Evolutionary conservation across 1,140 invertebrate genomes (phyloP).

Genomic region (Drosophila novamexicana): DNA sequence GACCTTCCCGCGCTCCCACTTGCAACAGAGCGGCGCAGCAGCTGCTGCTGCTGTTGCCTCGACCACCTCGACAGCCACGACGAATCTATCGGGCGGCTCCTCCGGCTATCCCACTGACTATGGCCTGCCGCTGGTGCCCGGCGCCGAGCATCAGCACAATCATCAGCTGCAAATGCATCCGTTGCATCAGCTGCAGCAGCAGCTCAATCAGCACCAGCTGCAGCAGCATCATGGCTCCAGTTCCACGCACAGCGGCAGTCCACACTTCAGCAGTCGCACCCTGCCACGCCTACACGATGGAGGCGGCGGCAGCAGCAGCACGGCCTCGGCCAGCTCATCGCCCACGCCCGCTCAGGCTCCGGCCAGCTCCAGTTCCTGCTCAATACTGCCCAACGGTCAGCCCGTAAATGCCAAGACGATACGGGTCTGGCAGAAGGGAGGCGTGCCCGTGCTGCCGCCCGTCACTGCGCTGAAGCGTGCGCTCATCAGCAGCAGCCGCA

Average conservation of each 20-base stretch:
- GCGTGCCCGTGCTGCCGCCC: constrained; percentile 91
- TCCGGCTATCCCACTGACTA: constrained; percentile 91
- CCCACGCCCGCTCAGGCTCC: constrained; percentile 32
- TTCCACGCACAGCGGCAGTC: constrained; percentile 66
- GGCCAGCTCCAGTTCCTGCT: constrained; percentile 63
- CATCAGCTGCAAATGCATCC: constrained; percentile 80
- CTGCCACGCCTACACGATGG: constrained; percentile 73
- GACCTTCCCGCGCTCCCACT: constrained; percentile 85
- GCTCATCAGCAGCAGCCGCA: constrained; percentile 90
- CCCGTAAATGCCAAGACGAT: constrained; percentile 90
- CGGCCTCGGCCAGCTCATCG: constrained; percentile 50
- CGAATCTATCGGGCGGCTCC: constrained; percentile 68
- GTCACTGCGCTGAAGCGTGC: constrained; percentile 91
- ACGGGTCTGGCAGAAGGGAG: constrained; percentile 93
- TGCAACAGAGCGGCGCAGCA: constrained; percentile 25
- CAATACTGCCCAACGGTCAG: constrained; percentile 77
- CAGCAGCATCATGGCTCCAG: constrained; percentile 38
- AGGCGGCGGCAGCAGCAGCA: constrained; percentile 52
- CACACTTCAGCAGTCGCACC: constrained; percentile 72
- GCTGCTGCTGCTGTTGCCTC: constrained; percentile 52
- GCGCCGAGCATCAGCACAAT: constrained; percentile 82
- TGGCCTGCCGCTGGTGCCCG: constrained; percentile 88
- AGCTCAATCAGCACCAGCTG: constrained; percentile 40
- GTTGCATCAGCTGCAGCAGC: constrained; percentile 75
- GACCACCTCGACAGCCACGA: constrained; percentile 69